A percentile compares a stretch with the other conserved stretches of the same genome.
These are phyloP conservation scores for Balanococcus diminutus DNA, from an alignment of 2,888 invertebrate genomes.

Conservation along the genomic window DNA sequence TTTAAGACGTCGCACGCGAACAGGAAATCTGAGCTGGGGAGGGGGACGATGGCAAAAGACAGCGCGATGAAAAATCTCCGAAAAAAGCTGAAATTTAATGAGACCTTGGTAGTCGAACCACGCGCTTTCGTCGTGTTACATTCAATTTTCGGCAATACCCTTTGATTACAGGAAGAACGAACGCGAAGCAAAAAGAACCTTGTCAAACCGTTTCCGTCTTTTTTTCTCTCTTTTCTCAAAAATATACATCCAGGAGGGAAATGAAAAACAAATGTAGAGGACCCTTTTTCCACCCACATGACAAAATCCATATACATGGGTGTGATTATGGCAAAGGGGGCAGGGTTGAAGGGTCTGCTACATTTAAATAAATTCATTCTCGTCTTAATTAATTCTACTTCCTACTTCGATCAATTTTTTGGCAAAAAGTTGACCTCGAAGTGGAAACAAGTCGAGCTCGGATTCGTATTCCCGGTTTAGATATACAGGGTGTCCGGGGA, in stretches of 20 bases:
- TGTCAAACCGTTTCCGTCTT: neutral
- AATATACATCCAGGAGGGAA: neutral
- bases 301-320: no score
- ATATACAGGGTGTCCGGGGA: neutral
- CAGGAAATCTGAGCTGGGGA: neutral
- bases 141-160: neutral
- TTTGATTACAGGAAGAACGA: neutral
- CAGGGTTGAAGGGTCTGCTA: no score
- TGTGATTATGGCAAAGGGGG: no score
- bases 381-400: no score
- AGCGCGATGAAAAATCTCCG: conserved; percentile 3
- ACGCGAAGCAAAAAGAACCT: neutral
- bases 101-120: neutral
- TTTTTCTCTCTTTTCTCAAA: no score
- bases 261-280: no score
- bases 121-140: neutral
- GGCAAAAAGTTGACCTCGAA: no score
- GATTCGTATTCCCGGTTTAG: neutral
- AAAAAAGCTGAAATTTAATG: conserved; percentile 18
- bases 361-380: no score
- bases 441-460: no score
- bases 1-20: neutral
- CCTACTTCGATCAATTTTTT: no score
- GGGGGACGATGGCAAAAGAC: neutral
- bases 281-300: no score